Evolutionary conservation across 2,797 vertebrate genomes (phyloP).

Genomic region (Spinus pinus): DNA sequence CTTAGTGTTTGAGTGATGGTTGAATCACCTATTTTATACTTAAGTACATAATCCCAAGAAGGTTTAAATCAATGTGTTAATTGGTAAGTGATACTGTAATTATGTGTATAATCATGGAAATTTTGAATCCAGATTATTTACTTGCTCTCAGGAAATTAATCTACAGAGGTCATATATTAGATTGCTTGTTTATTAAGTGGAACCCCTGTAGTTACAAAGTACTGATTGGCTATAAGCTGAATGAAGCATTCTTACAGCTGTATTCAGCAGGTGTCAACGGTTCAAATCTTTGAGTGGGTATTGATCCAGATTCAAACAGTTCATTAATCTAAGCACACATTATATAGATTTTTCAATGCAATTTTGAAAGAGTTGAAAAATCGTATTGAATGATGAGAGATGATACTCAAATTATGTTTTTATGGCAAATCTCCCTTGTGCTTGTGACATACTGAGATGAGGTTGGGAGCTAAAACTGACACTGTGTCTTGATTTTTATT

Average conservation of each 20-base stretch:
- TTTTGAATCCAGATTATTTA: slow-evolving; percentile 79
- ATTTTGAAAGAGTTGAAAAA: slow-evolving; percentile 83
- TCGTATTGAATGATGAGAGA: slow-evolving; percentile 79
- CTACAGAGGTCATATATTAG: slow-evolving; percentile 76
- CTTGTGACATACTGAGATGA: slow-evolving; percentile 26
- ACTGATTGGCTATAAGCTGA: slow-evolving; percentile 72
- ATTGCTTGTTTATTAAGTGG: slow-evolving; percentile 80
- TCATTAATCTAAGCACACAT: slow-evolving; percentile 84
- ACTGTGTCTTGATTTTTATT: background rate
- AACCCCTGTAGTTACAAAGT: slow-evolving; percentile 74
- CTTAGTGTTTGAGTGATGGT: slow-evolving; percentile 60
- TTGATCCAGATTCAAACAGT: slow-evolving; percentile 83
- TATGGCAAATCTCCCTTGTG: slow-evolving; percentile 57
- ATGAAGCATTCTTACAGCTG: slow-evolving; percentile 69
- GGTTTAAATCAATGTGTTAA: slow-evolving; percentile 78
- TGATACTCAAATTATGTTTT: slow-evolving; percentile 80
- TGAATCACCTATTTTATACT: slow-evolving; percentile 70
- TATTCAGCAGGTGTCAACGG: slow-evolving; percentile 79
- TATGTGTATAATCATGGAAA: slow-evolving; percentile 79
- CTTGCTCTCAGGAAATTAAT: slow-evolving; percentile 79
- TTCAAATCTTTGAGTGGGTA: slow-evolving; percentile 76
- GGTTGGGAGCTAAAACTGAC: background rate
- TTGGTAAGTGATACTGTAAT: slow-evolving; percentile 80
- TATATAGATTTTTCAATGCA: slow-evolving; percentile 84
- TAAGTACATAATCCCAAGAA: slow-evolving; percentile 75